Evolutionary conservation across 2,888 invertebrate genomes (phyloP).

Genomic region (Acronicta psi): DNA sequence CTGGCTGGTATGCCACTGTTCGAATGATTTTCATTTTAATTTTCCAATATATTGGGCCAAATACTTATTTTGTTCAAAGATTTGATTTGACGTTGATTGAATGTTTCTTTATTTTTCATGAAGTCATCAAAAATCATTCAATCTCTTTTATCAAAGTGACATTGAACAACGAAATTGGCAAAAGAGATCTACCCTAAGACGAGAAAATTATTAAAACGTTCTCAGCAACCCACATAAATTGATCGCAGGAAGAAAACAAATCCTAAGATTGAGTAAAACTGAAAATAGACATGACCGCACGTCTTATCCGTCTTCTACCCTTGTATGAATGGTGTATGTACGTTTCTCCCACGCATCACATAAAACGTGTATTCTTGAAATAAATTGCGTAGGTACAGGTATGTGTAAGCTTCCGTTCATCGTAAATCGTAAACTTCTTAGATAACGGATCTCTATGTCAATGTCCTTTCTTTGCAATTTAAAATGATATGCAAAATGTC

Average conservation of each 20-base stretch:
- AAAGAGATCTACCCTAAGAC: too few species aligned
- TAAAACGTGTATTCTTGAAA: conserved; percentile 20
- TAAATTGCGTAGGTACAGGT: conserved; percentile 25
- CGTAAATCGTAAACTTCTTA: conserved; percentile 22
- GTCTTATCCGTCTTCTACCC: conserved; percentile 18
- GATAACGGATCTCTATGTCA: conserved; percentile 44
- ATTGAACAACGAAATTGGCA: too few species aligned
- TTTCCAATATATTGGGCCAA: too few species aligned
- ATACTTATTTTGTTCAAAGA: too few species aligned
- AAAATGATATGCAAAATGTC: conserved; percentile 11
- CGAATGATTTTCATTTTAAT: too few species aligned
- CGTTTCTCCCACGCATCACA: conserved; percentile 35
- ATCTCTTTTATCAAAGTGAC: too few species aligned
- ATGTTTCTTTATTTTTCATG: too few species aligned
- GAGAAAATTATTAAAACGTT: too few species aligned
- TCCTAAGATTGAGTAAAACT: neutral
- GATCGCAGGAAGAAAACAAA: neutral
- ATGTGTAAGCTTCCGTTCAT: conserved; percentile 21
- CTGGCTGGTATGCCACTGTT: too few species aligned
- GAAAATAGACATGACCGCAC: conserved; percentile 32
- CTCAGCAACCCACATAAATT: too few species aligned
- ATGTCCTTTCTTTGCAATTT: conserved; percentile 31
- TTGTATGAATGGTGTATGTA: conserved; percentile 22
- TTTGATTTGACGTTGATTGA: too few species aligned
- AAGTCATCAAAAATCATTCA: too few species aligned